Conservation (phyloP, 2,888 invertebrate genomes). For the Trileptium ribeirensis region DNA sequence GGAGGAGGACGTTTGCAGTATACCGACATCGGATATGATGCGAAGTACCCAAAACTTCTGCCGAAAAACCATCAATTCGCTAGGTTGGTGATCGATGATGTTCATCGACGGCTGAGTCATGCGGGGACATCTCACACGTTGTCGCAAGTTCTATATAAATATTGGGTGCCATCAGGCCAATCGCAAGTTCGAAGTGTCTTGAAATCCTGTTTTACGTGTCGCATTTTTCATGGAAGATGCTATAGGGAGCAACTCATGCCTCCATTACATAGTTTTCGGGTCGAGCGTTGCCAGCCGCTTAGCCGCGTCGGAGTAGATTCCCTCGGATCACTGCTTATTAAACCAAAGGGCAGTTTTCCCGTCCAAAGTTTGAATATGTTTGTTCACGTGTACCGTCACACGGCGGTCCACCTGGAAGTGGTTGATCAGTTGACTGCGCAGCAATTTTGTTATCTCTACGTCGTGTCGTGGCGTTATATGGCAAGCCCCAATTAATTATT, state of each 20-base stretch:
- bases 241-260: not conserved
- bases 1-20: no score
- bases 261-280: not conserved
- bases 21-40: no score
- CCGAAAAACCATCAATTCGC: no score
- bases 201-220: no score
- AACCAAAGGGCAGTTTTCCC: not conserved
- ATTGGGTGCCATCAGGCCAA: no score
- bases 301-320: not conserved
- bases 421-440: conserved; percentile 41
- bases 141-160: no score
- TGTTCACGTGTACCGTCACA: conserved; percentile 16
- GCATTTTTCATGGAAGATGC: not conserved
- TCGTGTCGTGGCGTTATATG: conserved; percentile 41
- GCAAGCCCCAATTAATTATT: conserved; percentile 46
- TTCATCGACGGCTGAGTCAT: no score
- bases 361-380: conserved; percentile 11
- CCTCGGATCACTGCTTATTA: conserved; percentile 11
- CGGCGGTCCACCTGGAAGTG: conserved; percentile 18
- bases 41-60: no score
- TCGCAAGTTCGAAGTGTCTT: no score
- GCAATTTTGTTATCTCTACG: conserved; percentile 45
- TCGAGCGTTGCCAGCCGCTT: not conserved
- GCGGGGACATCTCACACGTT: no score
- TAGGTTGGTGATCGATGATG: no score